phyloP scores from a whole-genome alignment of 2,113 vertebrate genomes.

The Cyprinus carpio region DNA sequence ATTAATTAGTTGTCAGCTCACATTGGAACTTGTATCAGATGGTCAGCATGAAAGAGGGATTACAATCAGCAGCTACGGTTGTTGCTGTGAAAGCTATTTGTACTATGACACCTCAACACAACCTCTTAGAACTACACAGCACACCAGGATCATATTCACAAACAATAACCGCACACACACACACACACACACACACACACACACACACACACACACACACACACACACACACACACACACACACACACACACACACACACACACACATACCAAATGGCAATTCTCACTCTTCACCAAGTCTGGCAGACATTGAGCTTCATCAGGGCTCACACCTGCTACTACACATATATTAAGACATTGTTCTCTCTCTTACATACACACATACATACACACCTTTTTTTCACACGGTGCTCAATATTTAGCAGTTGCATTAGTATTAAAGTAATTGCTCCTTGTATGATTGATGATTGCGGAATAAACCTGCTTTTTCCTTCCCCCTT shows the following conservation, averaged over 20 bases:
- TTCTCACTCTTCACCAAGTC: constrained; percentile 30
- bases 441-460: background rate
- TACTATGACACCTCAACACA: constrained; percentile 28
- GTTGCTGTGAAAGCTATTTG: constrained; percentile 31
- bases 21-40: background rate
- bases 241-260: too few species aligned
- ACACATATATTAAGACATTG: constrained; percentile 24
- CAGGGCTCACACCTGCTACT: constrained; percentile 26
- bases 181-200: too few species aligned
- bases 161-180: constrained; percentile 22
- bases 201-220: too few species aligned
- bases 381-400: constrained; percentile 42
- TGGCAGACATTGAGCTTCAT: background rate
- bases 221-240: too few species aligned
- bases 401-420: background rate
- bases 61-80: background rate
- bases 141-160: constrained; percentile 42
- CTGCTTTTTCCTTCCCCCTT: background rate
- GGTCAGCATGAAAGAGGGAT: constrained; percentile 22
- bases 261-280: constrained; percentile 31
- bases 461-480: background rate
- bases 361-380: background rate
- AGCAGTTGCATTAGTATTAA: constrained; percentile 56
- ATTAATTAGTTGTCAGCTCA: constrained; percentile 16
- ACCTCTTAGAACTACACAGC: background rate